phyloP scores from a whole-genome alignment of 2,888 invertebrate genomes.

The Apotomis betuletana region DNA sequence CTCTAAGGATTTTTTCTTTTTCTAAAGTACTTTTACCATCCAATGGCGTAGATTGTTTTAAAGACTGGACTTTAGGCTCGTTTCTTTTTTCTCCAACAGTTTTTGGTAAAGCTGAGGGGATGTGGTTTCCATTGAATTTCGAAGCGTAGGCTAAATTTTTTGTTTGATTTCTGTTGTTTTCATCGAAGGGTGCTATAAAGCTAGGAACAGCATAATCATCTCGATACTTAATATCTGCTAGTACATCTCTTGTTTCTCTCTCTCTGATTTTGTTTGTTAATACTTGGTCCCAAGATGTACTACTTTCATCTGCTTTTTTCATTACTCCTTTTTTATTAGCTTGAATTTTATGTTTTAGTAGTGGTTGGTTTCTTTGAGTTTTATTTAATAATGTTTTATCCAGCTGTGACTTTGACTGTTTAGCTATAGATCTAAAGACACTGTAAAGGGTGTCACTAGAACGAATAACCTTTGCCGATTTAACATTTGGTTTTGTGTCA shows the following conservation, averaged over 20 bases:
- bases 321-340: background rate
- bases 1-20: background rate
- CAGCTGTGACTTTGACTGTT: background rate
- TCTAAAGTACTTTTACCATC: background rate
- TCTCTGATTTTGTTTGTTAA: background rate
- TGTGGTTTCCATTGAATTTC: slow-evolving; percentile 40
- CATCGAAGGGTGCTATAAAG: slow-evolving; percentile 45
- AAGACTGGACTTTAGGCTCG: slow-evolving; percentile 11
- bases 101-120: slow-evolving; percentile 45
- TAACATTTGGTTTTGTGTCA: background rate
- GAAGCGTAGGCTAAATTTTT: slow-evolving; percentile 44
- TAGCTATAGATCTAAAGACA: background rate
- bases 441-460: too few species aligned
- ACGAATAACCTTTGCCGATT: background rate
- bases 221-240: slow-evolving; percentile 23
- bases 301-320: background rate
- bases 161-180: slow-evolving; percentile 44
- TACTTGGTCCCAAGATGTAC: slow-evolving; percentile 2
- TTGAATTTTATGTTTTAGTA: background rate
- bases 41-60: background rate
- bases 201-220: slow-evolving; percentile 48
- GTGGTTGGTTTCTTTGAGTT: background rate
- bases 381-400: background rate
- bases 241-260: background rate
- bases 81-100: slow-evolving; percentile 6